Conservation (phyloP, 2,797 vertebrate species). For the Pelochelys cantorii region DNA sequence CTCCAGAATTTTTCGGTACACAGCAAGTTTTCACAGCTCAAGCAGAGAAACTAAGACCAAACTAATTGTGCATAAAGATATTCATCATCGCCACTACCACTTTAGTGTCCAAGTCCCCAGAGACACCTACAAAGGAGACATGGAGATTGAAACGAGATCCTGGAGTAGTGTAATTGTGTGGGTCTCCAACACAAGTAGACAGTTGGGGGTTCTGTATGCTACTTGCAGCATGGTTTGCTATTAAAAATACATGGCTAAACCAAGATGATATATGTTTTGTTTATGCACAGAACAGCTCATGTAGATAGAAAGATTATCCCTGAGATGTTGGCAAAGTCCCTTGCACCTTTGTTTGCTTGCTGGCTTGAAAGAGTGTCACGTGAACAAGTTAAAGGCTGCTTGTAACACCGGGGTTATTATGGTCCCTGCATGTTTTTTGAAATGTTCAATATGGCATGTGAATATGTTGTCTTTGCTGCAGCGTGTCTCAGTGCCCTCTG, state of each 20-base stretch:
- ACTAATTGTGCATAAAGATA: neutral
- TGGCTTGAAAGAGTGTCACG: neutral
- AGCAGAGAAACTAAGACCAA: neutral
- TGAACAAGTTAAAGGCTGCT: neutral
- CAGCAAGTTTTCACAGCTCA: neutral
- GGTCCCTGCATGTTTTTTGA: rapidly evolving
- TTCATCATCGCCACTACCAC: neutral
- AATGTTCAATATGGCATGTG: rapidly evolving
- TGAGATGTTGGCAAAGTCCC: neutral
- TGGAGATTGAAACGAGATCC: neutral
- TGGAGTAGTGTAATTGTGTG: neutral
- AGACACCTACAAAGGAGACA: neutral
- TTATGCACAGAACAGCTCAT: neutral
- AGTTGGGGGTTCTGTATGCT: neutral
- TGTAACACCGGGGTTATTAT: neutral
- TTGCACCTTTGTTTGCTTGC: neutral
- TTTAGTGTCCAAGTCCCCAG: slow-evolving; percentile 24
- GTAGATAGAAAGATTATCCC: neutral
- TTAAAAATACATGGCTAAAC: neutral
- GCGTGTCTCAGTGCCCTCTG: neutral
- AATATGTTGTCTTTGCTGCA: neutral
- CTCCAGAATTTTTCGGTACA: neutral
- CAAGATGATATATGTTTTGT: neutral
- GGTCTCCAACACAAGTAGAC: neutral
- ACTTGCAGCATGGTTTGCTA: neutral